Evolutionary conservation across 2,888 invertebrate species (phyloP).

Genomic region (Cephus pulcher): DNA sequence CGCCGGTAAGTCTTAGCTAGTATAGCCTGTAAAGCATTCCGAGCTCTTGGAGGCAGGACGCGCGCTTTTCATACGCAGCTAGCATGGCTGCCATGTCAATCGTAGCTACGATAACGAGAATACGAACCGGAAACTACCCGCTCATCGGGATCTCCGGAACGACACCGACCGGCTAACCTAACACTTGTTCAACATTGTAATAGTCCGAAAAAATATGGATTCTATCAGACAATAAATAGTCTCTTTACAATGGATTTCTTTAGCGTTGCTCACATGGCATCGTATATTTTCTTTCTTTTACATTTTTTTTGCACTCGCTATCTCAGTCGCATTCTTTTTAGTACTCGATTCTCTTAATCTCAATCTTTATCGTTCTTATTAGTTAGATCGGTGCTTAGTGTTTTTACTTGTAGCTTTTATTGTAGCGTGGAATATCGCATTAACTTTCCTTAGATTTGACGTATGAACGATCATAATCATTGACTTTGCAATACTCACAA

Average conservation of each 20-base stretch:
- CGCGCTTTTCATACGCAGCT: conserved; percentile 56
- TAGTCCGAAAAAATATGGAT: background rate
- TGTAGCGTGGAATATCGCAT: background rate
- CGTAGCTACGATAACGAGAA: conserved; percentile 6
- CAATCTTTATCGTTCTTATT: background rate
- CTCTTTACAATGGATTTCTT: background rate
- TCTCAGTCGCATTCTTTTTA: background rate
- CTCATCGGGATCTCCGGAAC: background rate
- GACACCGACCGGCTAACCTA: background rate
- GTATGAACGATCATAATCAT: background rate
- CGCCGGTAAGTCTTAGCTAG: conserved; percentile 76
- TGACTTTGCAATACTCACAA: background rate
- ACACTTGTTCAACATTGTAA: background rate
- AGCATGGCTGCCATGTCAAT: conserved; percentile 61
- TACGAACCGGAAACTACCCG: background rate
- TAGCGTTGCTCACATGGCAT: background rate
- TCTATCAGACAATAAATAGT: background rate
- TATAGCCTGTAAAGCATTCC: conserved; percentile 28
- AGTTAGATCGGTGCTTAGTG: background rate
- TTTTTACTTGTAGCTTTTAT: background rate
- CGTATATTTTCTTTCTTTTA: background rate
- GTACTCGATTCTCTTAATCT: background rate
- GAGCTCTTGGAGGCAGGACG: conserved; percentile 52
- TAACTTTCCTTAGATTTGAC: background rate
- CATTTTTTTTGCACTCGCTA: background rate